Conservation (phyloP, 2,113 vertebrate genomes). For the Sarotherodon lohbergeri region DNA sequence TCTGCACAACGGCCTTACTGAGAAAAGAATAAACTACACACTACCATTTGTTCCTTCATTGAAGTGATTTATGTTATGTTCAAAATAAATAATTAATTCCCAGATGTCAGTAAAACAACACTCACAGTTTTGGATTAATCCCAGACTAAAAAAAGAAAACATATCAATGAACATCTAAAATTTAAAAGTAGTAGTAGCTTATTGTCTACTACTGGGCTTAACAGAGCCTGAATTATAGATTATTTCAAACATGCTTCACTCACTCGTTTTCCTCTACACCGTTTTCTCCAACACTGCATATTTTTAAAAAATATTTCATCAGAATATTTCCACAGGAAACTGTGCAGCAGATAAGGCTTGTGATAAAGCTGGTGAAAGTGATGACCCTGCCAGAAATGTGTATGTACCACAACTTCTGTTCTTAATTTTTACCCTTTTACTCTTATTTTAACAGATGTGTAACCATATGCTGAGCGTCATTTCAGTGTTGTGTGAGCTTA, state of each 20-base stretch:
- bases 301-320: background rate
- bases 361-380: background rate
- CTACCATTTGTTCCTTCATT: background rate
- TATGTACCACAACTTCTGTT: background rate
- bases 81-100: background rate
- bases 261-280: background rate
- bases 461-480: background rate
- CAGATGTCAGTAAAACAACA: background rate
- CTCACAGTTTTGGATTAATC: background rate
- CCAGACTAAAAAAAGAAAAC: background rate
- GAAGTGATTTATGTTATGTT: background rate
- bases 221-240: background rate
- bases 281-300: background rate
- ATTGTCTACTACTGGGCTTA: background rate
- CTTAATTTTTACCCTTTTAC: background rate
- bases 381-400: background rate
- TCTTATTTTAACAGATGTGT: background rate
- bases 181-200: background rate
- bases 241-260: background rate
- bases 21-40: background rate
- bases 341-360: background rate
- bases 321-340: background rate
- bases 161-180: background rate
- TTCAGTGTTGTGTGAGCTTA: background rate
- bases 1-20: background rate